These are phyloP conservation scores for Takifugu ocellatus DNA, from an alignment of 2,797 vertebrate species.

Conservation along the genomic window DNA sequence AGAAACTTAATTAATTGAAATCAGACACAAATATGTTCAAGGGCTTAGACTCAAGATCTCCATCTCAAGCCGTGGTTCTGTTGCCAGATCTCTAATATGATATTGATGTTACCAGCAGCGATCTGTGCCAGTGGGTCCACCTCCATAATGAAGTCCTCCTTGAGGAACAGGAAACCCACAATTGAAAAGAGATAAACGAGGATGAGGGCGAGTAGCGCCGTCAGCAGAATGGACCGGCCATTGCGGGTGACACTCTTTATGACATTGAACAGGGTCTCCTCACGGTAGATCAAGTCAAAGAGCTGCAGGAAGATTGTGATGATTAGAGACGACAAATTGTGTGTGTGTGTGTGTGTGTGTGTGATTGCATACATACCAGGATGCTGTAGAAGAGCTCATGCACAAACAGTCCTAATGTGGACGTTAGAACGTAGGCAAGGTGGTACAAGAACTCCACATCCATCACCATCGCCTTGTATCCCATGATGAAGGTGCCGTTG, in stretches of 20 bases:
- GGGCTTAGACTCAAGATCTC: no score
- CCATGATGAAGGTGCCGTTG: conserved; percentile 95
- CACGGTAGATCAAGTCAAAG: conserved; percentile 94
- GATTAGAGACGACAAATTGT: not conserved
- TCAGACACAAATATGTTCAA: no score
- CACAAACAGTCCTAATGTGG: conserved; percentile 89
- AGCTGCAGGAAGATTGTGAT: conserved; percentile 69
- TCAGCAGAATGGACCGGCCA: conserved; percentile 94
- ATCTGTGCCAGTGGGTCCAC: conserved; percentile 81
- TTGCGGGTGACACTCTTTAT: conserved; percentile 97
- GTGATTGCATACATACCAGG: conserved; percentile 74
- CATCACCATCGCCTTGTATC: conserved; percentile 96
- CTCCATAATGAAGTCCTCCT: conserved; percentile 96
- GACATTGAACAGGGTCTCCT: conserved; percentile 96
- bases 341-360: not conserved
- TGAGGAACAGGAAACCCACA: conserved; percentile 93
- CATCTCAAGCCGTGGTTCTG: no score
- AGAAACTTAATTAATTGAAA: no score
- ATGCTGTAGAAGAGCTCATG: conserved; percentile 98
- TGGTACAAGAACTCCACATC: conserved; percentile 96
- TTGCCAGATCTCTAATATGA: no score
- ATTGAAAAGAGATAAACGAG: conserved; percentile 99
- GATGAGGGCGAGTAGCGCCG: conserved; percentile 95
- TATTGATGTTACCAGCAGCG: conserved; percentile 47
- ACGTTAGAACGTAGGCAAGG: conserved; percentile 89